Percentiles rank a stretch among this genome's conserved stretches.
Conservation (phyloP, 2,888 invertebrate species). For the Panzeria rudis region DNA sequence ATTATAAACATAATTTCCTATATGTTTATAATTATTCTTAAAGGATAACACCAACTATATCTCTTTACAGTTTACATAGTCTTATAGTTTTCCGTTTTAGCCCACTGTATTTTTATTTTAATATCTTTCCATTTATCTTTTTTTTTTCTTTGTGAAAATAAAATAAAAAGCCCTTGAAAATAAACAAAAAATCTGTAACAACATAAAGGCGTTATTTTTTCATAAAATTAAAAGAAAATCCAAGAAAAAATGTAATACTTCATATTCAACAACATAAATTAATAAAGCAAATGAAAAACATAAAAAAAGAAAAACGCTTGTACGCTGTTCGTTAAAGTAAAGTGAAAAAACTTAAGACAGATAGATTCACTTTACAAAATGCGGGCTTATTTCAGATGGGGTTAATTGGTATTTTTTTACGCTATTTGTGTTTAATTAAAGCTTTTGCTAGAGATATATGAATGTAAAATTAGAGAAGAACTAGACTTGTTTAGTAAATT, state of each 20-base stretch:
- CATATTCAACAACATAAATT: slow-evolving; percentile 69
- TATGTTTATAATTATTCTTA: no score
- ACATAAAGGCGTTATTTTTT: slow-evolving; percentile 67
- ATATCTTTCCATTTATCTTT: slow-evolving; percentile 6
- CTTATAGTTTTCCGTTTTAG: background rate
- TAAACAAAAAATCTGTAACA: slow-evolving; percentile 64
- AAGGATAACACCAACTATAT: no score
- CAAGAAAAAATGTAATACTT: slow-evolving; percentile 58
- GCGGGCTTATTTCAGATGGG: slow-evolving; percentile 55
- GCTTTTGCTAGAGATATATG: background rate
- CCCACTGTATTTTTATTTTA: slow-evolving; percentile 39
- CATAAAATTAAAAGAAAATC: slow-evolving; percentile 26
- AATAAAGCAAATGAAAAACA: slow-evolving; percentile 41
- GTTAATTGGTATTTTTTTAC: slow-evolving; percentile 56
- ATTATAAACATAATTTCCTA: no score
- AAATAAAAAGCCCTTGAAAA: slow-evolving; percentile 23
- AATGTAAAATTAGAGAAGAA: background rate
- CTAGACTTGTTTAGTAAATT: background rate
- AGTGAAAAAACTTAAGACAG: slow-evolving; percentile 18
- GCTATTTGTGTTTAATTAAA: slow-evolving; percentile 38
- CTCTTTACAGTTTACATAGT: background rate
- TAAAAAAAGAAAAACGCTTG: slow-evolving; percentile 4
- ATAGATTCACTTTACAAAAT: slow-evolving; percentile 41
- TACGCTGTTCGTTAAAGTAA: background rate
- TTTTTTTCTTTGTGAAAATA: slow-evolving; percentile 3